Conservation (phyloP, 30 jellyfish, hydroid and myxozoan genomes). For the Morbakka virulenta region DNA sequence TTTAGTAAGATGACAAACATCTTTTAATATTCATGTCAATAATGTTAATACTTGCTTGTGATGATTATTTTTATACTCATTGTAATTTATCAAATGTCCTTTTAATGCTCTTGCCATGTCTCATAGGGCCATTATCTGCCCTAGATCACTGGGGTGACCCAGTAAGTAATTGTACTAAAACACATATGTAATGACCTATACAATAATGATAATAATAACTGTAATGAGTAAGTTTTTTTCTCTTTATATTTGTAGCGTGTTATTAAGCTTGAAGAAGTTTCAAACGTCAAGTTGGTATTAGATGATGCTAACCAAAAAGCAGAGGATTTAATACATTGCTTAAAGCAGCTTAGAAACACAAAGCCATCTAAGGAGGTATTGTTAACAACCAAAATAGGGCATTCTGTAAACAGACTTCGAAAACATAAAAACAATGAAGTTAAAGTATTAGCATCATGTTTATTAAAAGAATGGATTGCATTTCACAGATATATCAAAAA, state of each 20-base stretch:
- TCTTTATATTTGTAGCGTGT: slow-evolving; percentile 66
- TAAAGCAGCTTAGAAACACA: slow-evolving; percentile 44
- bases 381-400: slow-evolving; percentile 81
- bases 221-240: too few relatives aligned
- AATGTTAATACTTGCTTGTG: too few relatives aligned
- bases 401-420: slow-evolving; percentile 63
- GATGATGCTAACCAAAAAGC: slow-evolving; percentile 10
- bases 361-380: slow-evolving; percentile 87
- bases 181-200: too few relatives aligned
- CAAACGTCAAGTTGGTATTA: slow-evolving; percentile 34
- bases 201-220: too few relatives aligned
- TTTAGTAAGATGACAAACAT: too few relatives aligned
- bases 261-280: slow-evolving; percentile 79
- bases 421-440: slow-evolving; percentile 50
- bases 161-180: too few relatives aligned
- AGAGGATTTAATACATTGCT: slow-evolving; percentile 18
- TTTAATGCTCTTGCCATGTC: too few relatives aligned
- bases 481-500: slow-evolving; percentile 60
- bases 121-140: too few relatives aligned
- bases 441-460: slow-evolving; percentile 46
- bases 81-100: too few relatives aligned
- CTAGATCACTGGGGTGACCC: too few relatives aligned
- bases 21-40: too few relatives aligned
- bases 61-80: too few relatives aligned
- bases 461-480: slow-evolving; percentile 71